These are phyloP conservation scores for Entelurus aequoreus DNA, from an alignment of 2,113 vertebrate species.

Conservation along the genomic window DNA sequence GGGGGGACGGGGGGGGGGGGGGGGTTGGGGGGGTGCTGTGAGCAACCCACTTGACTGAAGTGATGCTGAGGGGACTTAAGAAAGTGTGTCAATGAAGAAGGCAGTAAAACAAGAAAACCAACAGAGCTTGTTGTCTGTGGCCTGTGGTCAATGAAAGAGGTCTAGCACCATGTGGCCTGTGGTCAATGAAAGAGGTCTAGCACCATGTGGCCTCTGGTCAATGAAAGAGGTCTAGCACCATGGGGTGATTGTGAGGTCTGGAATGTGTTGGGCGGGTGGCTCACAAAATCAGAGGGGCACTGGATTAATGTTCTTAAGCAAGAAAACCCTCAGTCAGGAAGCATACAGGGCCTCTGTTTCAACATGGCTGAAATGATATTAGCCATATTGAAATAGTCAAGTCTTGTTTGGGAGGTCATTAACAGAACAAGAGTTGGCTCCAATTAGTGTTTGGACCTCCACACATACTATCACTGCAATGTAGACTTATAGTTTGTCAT, in stretches of 20 bases:
- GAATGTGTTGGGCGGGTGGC: constrained; percentile 33
- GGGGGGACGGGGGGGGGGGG: too few relatives aligned
- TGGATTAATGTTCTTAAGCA: constrained; percentile 14
- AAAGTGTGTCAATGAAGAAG: constrained; percentile 13
- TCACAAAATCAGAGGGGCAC: constrained; percentile 24
- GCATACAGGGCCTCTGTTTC: too few relatives aligned
- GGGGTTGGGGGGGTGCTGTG: constrained; percentile 3
- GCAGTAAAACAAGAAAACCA: constrained; percentile 30
- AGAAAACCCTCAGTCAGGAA: neutral
- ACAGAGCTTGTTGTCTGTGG: constrained; percentile 18
- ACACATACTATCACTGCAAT: constrained; percentile 45
- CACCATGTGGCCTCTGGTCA: constrained; percentile 9
- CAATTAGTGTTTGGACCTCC: constrained; percentile 26
- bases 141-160: constrained; percentile 9
- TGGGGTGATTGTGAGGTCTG: constrained; percentile 12
- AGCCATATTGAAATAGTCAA: too few relatives aligned
- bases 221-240: constrained; percentile 17
- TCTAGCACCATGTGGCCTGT: constrained; percentile 10
- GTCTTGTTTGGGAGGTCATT: neutral
- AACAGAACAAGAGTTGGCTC: constrained; percentile 1
- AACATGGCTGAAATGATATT: too few relatives aligned
- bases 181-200: constrained; percentile 10
- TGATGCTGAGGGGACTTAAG: constrained; percentile 21
- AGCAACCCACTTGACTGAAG: constrained; percentile 28
- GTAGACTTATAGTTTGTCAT: constrained; percentile 23